Conservation (phyloP, 2,797 vertebrate species). For the Emys orbicularis region DNA sequence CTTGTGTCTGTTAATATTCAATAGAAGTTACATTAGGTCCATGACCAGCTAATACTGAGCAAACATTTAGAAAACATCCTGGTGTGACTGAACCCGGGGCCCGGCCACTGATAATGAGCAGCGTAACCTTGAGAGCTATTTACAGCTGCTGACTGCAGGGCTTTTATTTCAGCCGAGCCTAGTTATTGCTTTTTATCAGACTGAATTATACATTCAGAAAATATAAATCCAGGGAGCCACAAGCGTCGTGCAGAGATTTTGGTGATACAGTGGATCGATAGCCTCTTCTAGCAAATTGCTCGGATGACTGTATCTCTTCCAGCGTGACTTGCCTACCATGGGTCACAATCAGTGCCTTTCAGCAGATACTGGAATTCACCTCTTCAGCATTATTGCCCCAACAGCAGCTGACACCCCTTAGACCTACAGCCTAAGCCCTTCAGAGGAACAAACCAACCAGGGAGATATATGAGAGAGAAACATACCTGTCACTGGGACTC, state of each 20-base stretch:
- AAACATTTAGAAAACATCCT: constrained; percentile 97
- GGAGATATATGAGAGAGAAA: fast-evolving
- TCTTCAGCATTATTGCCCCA: neutral
- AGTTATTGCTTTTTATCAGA: constrained; percentile 76
- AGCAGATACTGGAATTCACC: constrained; percentile 5
- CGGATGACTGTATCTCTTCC: neutral
- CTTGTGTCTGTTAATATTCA: constrained; percentile 96
- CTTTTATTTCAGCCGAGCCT: constrained; percentile 78
- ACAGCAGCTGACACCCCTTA: neutral
- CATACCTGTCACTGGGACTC: neutral
- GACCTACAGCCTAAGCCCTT: neutral
- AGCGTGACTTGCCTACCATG: neutral
- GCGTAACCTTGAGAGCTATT: constrained; percentile 86
- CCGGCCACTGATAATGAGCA: constrained; percentile 87
- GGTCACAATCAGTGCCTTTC: neutral
- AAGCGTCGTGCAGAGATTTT: constrained; percentile 43
- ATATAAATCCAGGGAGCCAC: constrained; percentile 70
- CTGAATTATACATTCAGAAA: constrained; percentile 64
- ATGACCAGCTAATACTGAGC: constrained; percentile 95
- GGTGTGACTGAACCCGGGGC: constrained; percentile 88
- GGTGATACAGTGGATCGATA: constrained; percentile 49
- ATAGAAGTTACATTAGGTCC: constrained; percentile 89
- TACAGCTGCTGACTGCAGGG: constrained; percentile 82
- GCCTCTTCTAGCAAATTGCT: constrained; percentile 47
- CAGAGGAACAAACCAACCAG: neutral